Base-by-base conservation (phyloP, 92 coral and sea anemone genomes). In the Isaurus tuberculatus region DNA sequence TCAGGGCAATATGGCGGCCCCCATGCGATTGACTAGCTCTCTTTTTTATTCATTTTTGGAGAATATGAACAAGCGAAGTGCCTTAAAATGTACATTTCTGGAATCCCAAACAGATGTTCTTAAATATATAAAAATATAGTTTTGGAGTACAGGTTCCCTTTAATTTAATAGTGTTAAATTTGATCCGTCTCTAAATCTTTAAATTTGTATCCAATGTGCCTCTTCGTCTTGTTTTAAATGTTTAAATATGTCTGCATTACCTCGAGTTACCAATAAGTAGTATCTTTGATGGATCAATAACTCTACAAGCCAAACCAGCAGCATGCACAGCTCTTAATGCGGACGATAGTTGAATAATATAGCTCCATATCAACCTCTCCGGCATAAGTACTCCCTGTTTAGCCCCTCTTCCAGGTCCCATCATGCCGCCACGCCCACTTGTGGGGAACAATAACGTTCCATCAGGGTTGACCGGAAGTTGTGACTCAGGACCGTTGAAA, bases 261-360 rank as follows among this genome's bases (percentile, higher is more conserved):
- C 99, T 92, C 65, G 98, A 97, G 71, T 94, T 97, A 13, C 98
- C 98, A 34, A 97, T 95, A 78, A 94, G 84, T 49, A 97, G 90
- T 80, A 97, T 94, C 90, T 97, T 97, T 58, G 99, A 97, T 8
- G 99, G 98, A 42, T 97, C 98, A n/a, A 97, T 97, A 37, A 97
- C 98, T 46, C 99, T 89, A 49, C 99, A 97, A 2, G 99, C 98
- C 63, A 97, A 55, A n/a, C 93, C 94, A 75, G 95, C 89, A 9
- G 98, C 89, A 53, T 97, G 99, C 28, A 97, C 93, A 37, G 93
- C 90, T 67, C 99, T 94, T 48, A 97, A 73, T 5, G 98, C 99
- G 5, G 99, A 97, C 11, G 99, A 97, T 26, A 97, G 88, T 82
- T 97, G 99, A 31, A 97, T 97, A 26, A 97, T 92, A 65, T 97